phyloP scores from a whole-genome alignment of 2,797 vertebrate species.

The Uromys caudimaculatus region DNA sequence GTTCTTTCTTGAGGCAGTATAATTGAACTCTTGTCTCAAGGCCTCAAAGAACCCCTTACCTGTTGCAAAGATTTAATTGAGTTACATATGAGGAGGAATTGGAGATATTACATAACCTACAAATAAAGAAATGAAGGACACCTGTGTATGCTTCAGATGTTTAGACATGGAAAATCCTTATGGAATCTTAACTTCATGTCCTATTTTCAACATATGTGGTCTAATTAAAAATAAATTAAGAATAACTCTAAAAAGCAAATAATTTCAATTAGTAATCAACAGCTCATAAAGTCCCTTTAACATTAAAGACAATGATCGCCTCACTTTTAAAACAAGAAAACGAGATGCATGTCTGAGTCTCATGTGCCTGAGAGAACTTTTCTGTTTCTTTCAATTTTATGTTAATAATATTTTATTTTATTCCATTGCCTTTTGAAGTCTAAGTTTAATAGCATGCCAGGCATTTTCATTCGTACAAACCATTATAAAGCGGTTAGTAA shows the following conservation, averaged over 20 bases:
- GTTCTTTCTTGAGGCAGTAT: slow-evolving; percentile 8
- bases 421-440: slow-evolving; percentile 85
- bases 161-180: slow-evolving; percentile 83
- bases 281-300: slow-evolving; percentile 91
- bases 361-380: slow-evolving; percentile 89
- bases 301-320: slow-evolving; percentile 84
- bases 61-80: not conserved
- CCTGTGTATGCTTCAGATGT: not conserved
- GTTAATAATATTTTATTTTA: slow-evolving; percentile 83
- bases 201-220: slow-evolving; percentile 80
- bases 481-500: slow-evolving; percentile 83
- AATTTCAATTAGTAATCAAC: slow-evolving; percentile 85
- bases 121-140: not conserved
- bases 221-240: slow-evolving; percentile 85
- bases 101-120: not conserved
- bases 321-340: slow-evolving; percentile 84
- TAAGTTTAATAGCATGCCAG: slow-evolving; percentile 88
- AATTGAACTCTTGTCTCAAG: not conserved
- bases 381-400: slow-evolving; percentile 82
- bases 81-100: not conserved
- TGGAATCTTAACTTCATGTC: slow-evolving; percentile 80
- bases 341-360: slow-evolving; percentile 87
- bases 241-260: slow-evolving; percentile 88
- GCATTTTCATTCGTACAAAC: slow-evolving; percentile 85
- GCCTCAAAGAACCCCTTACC: not conserved